Conservation (phyloP, 2,888 invertebrate genomes). For the Ernsta delagoae region DNA sequence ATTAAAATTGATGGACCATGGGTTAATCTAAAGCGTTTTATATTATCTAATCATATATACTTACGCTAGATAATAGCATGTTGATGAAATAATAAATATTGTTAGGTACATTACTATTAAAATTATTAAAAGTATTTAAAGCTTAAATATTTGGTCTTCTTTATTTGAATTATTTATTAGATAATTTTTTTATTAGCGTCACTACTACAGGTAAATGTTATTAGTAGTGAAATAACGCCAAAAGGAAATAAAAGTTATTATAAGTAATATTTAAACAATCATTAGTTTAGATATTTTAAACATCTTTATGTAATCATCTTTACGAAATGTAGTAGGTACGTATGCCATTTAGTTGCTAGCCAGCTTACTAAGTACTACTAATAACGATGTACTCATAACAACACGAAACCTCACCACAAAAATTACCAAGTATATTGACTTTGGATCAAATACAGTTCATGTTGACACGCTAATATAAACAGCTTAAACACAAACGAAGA, state of each 20-base stretch:
- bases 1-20: constrained; percentile 22
- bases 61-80: constrained; percentile 6
- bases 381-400: not conserved
- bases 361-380: not conserved
- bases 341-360: too few relatives aligned
- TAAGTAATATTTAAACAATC: too few relatives aligned
- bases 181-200: too few relatives aligned
- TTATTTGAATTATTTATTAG: too few relatives aligned
- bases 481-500: constrained; percentile 4
- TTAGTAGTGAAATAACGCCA: too few relatives aligned
- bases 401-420: constrained; percentile 13
- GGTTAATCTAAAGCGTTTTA: not conserved
- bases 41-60: constrained; percentile 26
- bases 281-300: too few relatives aligned
- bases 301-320: too few relatives aligned
- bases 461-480: constrained; percentile 27
- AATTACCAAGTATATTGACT: constrained; percentile 15
- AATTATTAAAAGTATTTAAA: too few relatives aligned
- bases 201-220: too few relatives aligned
- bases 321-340: too few relatives aligned
- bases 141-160: not conserved
- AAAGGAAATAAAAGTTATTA: too few relatives aligned
- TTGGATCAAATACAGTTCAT: constrained; percentile 20
- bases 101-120: too few relatives aligned
- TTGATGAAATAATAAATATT: not conserved